Evolutionary conservation across 2,888 invertebrate genomes (phyloP).

Genomic region (Sclerodermus sp.): DNA sequence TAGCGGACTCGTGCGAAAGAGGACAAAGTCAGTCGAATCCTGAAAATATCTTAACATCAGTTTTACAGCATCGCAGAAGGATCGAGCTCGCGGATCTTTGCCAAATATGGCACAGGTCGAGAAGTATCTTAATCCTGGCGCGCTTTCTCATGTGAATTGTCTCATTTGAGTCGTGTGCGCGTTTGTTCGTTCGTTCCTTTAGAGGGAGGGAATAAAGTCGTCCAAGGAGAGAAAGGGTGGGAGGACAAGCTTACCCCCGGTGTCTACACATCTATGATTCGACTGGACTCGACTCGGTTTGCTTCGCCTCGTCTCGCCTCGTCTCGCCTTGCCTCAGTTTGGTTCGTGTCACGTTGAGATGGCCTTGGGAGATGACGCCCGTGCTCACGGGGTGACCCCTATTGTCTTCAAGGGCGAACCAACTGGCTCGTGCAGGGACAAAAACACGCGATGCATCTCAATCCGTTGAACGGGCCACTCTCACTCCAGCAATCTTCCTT

Average conservation of each 20-base stretch:
- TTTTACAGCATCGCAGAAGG: background rate
- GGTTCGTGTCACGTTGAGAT: slow-evolving; percentile 31
- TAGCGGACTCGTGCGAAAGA: no score
- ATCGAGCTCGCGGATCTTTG: slow-evolving; percentile 13
- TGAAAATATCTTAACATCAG: background rate
- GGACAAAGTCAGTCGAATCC: background rate
- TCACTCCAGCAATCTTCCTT: slow-evolving; percentile 14
- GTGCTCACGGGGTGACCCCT: slow-evolving; percentile 39
- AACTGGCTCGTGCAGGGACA: slow-evolving; percentile 22
- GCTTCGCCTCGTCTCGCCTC: no score
- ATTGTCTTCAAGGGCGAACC: slow-evolving; percentile 41
- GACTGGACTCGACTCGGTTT: no score
- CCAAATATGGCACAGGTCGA: slow-evolving; percentile 28
- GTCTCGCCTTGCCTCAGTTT: no score
- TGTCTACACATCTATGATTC: no score
- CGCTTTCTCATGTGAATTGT: slow-evolving; percentile 31
- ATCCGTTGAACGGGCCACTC: slow-evolving; percentile 27
- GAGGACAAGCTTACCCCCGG: no score
- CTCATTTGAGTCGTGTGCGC: slow-evolving; percentile 30
- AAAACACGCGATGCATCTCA: slow-evolving; percentile 39
- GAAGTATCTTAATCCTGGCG: slow-evolving; percentile 30
- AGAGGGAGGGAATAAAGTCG: slow-evolving; percentile 38
- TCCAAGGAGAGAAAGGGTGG: no score
- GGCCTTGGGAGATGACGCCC: slow-evolving; percentile 48
- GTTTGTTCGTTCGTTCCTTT: slow-evolving; percentile 10